These are phyloP conservation scores for Pedionomus torquatus DNA, from an alignment of 2,113 vertebrate genomes.

Conservation along the genomic window DNA sequence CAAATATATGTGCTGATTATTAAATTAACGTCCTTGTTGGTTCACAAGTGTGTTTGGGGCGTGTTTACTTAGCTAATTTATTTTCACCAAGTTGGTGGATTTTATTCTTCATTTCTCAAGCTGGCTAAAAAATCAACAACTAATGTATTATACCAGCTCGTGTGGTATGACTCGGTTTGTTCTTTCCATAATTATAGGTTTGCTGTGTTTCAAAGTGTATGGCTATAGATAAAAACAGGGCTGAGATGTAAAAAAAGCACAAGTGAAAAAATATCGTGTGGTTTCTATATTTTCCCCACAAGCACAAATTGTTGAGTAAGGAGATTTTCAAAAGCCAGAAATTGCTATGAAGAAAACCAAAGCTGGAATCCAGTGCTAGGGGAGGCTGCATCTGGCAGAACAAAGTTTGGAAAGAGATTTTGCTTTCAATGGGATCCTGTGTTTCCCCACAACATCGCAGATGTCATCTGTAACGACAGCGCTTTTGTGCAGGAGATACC, in stretches of 20 bases:
- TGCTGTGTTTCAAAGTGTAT: slow-evolving; percentile 30
- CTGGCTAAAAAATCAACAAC: neutral
- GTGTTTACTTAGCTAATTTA: slow-evolving; percentile 11
- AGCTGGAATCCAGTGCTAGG: slow-evolving; percentile 35
- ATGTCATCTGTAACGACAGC: neutral
- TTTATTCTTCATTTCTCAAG: slow-evolving; percentile 1
- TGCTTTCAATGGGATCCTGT: slow-evolving; percentile 5
- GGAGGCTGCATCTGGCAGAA: slow-evolving; percentile 41
- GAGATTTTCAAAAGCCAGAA: slow-evolving; percentile 78
- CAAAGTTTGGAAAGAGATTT: slow-evolving; percentile 42
- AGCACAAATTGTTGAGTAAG: slow-evolving; percentile 76
- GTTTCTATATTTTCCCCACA: slow-evolving; percentile 65
- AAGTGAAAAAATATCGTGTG: slow-evolving; percentile 34
- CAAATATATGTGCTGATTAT: neutral
- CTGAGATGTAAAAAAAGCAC: slow-evolving; percentile 54
- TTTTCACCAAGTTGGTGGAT: neutral
- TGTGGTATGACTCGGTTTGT: slow-evolving; percentile 40
- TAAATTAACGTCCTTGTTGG: neutral
- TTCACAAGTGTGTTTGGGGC: neutral
- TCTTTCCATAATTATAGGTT: slow-evolving; percentile 62
- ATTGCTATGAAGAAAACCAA: slow-evolving; percentile 68
- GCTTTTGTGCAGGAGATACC: neutral
- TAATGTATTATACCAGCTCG: neutral
- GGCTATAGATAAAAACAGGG: slow-evolving; percentile 65
- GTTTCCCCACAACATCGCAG: neutral